A percentile compares a stretch with the other conserved stretches of the same genome.
These are phyloP conservation scores for Agapornis canus DNA, from an alignment of 2,797 vertebrate species.

Conservation along the genomic window DNA sequence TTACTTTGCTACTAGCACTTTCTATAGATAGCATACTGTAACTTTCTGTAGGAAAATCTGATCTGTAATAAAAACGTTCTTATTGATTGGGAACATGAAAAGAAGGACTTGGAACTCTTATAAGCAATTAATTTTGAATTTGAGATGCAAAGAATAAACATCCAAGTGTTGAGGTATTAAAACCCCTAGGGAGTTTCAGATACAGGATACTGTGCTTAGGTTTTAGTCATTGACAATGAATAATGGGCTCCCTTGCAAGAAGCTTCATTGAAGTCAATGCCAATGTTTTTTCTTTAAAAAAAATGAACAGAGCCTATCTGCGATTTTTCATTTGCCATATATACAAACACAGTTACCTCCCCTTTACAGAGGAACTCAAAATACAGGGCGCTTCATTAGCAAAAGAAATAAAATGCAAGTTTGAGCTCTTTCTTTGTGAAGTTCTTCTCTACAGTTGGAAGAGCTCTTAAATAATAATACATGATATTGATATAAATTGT, in stretches of 20 bases:
- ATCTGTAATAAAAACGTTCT: not conserved
- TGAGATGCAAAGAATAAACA: not conserved
- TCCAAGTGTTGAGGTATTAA: not conserved
- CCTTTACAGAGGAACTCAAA: not conserved
- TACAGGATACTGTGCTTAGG: not conserved
- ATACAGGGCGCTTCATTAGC: not conserved
- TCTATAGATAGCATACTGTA: not conserved
- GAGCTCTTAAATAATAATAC: not conserved
- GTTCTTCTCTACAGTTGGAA: not conserved
- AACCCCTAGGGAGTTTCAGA: not conserved
- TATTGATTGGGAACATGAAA: not conserved
- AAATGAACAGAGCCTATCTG: not conserved
- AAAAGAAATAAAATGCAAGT: not conserved
- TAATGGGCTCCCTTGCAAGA: not conserved
- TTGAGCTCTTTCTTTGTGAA: not conserved
- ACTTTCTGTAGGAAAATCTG: not conserved
- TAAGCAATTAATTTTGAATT: not conserved
- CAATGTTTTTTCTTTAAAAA: not conserved
- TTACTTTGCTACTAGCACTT: not conserved
- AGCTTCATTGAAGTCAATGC: not conserved
- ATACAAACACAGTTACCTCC: not conserved
- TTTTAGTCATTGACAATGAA: not conserved
- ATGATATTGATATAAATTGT: not conserved
- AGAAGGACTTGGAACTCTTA: not conserved
- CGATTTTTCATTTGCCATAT: not conserved